phyloP scores from a whole-genome alignment of 1,140 invertebrate species.

The Aphelinus atriplicis region DNA sequence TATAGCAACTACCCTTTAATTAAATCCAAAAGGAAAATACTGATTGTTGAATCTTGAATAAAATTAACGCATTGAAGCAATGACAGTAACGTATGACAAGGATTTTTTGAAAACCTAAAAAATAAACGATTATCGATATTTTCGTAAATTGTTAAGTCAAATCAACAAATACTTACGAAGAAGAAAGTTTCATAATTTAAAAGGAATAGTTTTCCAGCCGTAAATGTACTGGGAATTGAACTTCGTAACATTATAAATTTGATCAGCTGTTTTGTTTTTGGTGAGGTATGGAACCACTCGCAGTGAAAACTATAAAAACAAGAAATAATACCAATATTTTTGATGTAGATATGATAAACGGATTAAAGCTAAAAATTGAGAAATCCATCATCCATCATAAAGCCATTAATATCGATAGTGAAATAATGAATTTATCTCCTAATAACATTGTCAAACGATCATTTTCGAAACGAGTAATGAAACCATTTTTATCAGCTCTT shows the following conservation, averaged over 20 bases:
- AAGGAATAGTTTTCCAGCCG: slow-evolving; percentile 8
- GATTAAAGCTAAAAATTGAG: no score
- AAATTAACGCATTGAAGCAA: background rate
- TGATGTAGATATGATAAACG: background rate
- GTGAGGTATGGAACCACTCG: background rate
- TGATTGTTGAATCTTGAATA: no score
- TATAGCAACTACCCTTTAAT: no score
- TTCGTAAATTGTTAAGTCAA: background rate
- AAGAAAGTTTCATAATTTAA: slow-evolving; percentile 15
- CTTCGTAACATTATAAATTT: slow-evolving; percentile 16
- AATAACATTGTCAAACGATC: no score
- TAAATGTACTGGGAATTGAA: slow-evolving; percentile 15
- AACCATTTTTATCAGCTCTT: no score
- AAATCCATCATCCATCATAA: no score
- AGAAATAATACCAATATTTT: no score
- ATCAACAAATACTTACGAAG: slow-evolving; percentile 10
- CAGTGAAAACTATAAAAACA: slow-evolving; percentile 14
- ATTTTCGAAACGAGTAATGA: no score
- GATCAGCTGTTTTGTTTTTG: background rate
- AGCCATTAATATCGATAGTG: no score
- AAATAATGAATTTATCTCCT: no score
- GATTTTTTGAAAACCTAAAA: slow-evolving; percentile 22
- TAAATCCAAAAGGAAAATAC: no score
- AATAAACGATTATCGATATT: background rate
- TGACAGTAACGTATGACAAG: slow-evolving; percentile 23